Base-by-base conservation (phyloP, 2,888 invertebrate genomes). In the Eupithecia abbreviata region DNA sequence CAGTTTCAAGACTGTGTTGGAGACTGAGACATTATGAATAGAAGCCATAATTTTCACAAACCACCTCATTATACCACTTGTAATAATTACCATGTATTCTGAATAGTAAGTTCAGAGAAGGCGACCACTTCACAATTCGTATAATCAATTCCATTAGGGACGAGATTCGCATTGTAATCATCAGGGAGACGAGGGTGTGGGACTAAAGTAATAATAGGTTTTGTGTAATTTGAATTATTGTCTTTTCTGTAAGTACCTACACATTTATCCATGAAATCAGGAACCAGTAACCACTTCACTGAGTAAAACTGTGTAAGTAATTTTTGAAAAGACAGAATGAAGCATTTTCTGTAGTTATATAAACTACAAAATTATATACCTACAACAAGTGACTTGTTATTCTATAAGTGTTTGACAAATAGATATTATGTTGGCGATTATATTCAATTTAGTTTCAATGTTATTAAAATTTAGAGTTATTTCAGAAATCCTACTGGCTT, bases 91-190 rank as follows among this genome's bases (percentile, higher is more conserved):
- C 77, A 72, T 80, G 78, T 76, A 80, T 73, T 78, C 77, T 71
- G 78, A 81, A 81, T 82, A 76, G 62, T 47, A 67, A 71, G 67
- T 75, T 73, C 66, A 81, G 78, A 80, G 81, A 70, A 18, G n/a
- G 55, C 55, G 78, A 82, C 62, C 81, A 81, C 78, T 83, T 83
- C 82, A 84, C 85, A 85, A 84, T 84, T 83, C 77, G 81, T 78
- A 85, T 87, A 85, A 89, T 85, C 84, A 85, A 90, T 89, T 88
- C 85, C 82, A 88, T 86, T 89, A 81, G 82, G 82, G 77, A 79
- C 83, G 79, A 75, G 83, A 75, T 79, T 83, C 80, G 85, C 85
- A 87, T 89, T 81, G 83, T 84, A 79, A 82, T 77, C 80, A 75
- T 79, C 45, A 77, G 77, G 82, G 82, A 69, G 76, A 75, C n/a